A percentile compares a stretch with the other conserved stretches of the same genome.
These are phyloP conservation scores for Cirrhinus mrigala DNA, from an alignment of 2,797 vertebrate species.

Conservation along the genomic window DNA sequence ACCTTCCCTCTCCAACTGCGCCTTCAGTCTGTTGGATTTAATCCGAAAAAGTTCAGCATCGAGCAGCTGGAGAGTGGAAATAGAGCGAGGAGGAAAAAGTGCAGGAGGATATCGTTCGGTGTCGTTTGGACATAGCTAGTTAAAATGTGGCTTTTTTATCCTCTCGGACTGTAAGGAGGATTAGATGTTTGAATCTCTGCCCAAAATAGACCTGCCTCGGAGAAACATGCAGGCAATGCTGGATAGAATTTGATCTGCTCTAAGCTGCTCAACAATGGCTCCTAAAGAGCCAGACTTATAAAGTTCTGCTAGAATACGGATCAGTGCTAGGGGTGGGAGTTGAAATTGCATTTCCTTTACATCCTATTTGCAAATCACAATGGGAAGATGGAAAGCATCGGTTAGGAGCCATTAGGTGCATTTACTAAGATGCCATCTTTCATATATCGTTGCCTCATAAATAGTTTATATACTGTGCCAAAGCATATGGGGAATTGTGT, in stretches of 20 bases:
- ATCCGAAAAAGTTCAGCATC: background rate
- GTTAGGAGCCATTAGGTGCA: slow-evolving; percentile 4
- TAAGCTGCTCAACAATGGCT: slow-evolving; percentile 31
- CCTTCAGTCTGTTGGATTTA: slow-evolving; percentile 6
- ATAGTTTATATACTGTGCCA: slow-evolving; percentile 28
- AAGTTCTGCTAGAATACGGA: slow-evolving; percentile 31
- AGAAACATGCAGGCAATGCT: slow-evolving; percentile 37
- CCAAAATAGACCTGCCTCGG: slow-evolving; percentile 44
- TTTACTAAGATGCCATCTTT: slow-evolving; percentile 16
- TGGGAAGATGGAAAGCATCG: background rate
- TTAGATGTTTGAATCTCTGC: slow-evolving; percentile 41
- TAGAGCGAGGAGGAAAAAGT: background rate
- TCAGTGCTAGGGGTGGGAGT: background rate
- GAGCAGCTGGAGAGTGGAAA: slow-evolving; percentile 11
- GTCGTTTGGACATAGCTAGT: slow-evolving; percentile 14
- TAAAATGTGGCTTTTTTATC: slow-evolving; percentile 40
- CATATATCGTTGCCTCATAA: background rate
- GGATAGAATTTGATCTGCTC: slow-evolving; percentile 35
- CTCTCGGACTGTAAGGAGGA: slow-evolving; percentile 37
- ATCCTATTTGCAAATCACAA: slow-evolving; percentile 19
- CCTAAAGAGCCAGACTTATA: slow-evolving; percentile 8
- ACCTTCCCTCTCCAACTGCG: background rate
- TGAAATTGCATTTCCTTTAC: slow-evolving; percentile 25
- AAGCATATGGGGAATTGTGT: background rate
- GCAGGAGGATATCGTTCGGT: background rate